Evolutionary conservation across 2,113 vertebrate genomes (phyloP), one percentile per base, ranked within the genome.

Genomic region (Platichthys stellatus): DNA sequence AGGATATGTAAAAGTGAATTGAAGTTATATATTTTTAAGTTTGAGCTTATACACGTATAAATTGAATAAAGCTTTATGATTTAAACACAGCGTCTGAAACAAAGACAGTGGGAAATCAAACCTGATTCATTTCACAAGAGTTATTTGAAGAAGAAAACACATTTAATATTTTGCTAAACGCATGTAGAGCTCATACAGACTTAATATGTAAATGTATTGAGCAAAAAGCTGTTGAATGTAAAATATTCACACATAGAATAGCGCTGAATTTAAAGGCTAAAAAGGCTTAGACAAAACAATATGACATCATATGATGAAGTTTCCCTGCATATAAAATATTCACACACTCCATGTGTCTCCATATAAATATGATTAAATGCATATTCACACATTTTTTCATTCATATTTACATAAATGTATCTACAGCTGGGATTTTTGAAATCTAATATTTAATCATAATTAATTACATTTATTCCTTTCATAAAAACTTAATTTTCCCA

Each of bases 1-100:
- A 49, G 62, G 15, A 81, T 43, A 72, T 80, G 49, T 26, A 76
- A 49, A 59, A 70, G 45, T 63, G 66, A 74, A 77, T 63, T 26
- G 59, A 67, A 23, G 3, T 49, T 47, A 43, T 51, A 18, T 3
- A 51, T 20, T 26, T 3, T 53, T 51, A 38, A 43, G 54, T 57
- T 57, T 57, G 1, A 23, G 12, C 12, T 23, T 10, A 5, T n/a
- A 20, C 10, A 63, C 31, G 13, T 60, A 26, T 58, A 74, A 1
- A 70, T 47, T 64, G 17, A 73, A 68, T 58, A 57, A 53, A n/a
- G 10, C 49, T 72, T 71, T 53, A 20, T 65, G 1, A 58, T 76
- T 72, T 14, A 80, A 69, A 64, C 18, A n/a, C 1, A 21, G n/a
- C 14, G 13, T 57, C 51, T 9, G 24, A 63, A 38, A 56, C 10